Percentiles rank a stretch among this genome's conserved stretches.
Conservation (phyloP, 2,888 invertebrate species). For the Archaeoteleia sp. region DNA sequence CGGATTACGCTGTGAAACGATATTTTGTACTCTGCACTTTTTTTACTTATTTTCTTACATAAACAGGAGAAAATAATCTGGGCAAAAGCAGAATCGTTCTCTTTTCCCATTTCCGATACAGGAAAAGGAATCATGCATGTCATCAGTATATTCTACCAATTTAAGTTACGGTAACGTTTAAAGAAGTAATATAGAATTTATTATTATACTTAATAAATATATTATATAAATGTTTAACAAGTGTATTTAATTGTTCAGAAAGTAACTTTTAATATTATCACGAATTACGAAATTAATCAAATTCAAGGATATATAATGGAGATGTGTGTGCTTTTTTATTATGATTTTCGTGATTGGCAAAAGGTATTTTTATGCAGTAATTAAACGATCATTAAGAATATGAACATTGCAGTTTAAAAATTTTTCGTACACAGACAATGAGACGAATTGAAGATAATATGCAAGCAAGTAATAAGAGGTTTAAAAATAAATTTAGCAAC, state of each 20-base stretch:
- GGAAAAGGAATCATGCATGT: background rate
- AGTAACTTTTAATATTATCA: too few relatives aligned
- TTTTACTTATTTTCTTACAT: background rate
- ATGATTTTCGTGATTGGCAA: too few relatives aligned
- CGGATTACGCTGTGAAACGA: background rate
- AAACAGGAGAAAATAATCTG: background rate
- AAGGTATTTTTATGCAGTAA: too few relatives aligned
- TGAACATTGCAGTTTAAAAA: too few relatives aligned
- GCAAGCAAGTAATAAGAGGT: slow-evolving; percentile 1
- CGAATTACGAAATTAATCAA: too few relatives aligned
- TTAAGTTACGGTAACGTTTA: background rate
- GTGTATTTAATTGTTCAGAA: too few relatives aligned
- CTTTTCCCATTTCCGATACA: background rate
- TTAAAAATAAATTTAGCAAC: background rate
- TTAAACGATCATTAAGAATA: too few relatives aligned
- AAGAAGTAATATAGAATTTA: too few relatives aligned
- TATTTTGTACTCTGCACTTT: background rate
- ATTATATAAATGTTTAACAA: too few relatives aligned
- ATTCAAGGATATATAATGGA: too few relatives aligned
- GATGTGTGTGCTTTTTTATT: too few relatives aligned
- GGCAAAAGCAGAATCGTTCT: background rate
- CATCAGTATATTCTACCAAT: background rate
- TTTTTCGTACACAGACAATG: background rate
- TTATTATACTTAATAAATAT: too few relatives aligned
- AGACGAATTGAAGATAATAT: background rate